Percentiles rank a stretch among this genome's conserved stretches.
Evolutionary conservation across 2,113 vertebrate genomes (phyloP).

Genomic region (Nothoprocta perdicaria): DNA sequence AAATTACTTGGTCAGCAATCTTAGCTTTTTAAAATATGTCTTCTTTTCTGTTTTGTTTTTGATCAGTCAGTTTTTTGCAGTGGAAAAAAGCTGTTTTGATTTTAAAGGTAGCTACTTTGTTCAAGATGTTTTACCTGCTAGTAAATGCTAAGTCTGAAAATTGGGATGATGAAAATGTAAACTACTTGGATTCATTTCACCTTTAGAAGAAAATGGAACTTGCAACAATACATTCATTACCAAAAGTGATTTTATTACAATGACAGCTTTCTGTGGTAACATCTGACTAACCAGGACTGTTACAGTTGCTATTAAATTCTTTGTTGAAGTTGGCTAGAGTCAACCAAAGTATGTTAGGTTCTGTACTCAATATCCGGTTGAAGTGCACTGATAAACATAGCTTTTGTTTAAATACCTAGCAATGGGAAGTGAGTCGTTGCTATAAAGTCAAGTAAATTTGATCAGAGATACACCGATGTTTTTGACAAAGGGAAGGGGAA

Average conservation of each 20-base stretch:
- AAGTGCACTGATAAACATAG: not conserved
- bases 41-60: not conserved
- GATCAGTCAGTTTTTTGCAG: not conserved
- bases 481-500: not conserved
- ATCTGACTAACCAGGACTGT: not conserved
- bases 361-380: not conserved
- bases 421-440: not conserved
- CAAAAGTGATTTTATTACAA: not conserved
- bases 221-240: not conserved
- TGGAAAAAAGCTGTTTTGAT: not conserved
- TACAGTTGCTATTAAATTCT: not conserved
- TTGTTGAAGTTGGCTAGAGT: not conserved
- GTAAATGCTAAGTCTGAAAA: not conserved
- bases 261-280: not conserved
- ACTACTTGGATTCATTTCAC: not conserved
- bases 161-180: not conserved
- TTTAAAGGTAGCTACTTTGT: not conserved
- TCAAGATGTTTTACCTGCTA: not conserved
- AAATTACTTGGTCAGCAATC: not conserved
- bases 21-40: not conserved
- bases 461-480: not conserved
- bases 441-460: not conserved
- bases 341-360: not conserved
- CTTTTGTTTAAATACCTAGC: not conserved
- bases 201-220: not conserved